A percentile compares a stretch with the other conserved stretches of the same genome.
These are phyloP conservation scores for Palythoa grandiflora DNA, from an alignment of 92 coral and sea anemone species.

Conservation along the genomic window DNA sequence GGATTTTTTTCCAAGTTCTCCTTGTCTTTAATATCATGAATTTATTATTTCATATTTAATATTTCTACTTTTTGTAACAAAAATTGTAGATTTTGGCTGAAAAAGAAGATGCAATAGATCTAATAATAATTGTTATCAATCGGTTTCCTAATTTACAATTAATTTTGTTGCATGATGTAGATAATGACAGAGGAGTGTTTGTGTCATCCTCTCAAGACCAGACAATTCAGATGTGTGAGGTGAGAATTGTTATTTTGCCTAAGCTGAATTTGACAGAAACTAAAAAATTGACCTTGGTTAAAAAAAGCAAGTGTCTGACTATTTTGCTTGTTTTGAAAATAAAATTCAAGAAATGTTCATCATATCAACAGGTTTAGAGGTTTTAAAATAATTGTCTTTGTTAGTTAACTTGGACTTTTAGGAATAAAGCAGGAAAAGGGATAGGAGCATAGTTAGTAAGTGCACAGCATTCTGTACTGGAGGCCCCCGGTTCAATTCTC, in stretches of 20 bases:
- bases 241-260: background rate
- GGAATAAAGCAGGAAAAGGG: background rate
- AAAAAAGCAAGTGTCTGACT: background rate
- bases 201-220: conserved; percentile 94
- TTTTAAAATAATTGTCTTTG: too few species aligned
- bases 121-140: background rate
- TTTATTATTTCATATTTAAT: too few species aligned
- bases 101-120: background rate
- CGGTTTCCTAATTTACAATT: background rate
- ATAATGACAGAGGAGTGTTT: conserved; percentile 75
- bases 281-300: background rate
- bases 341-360: background rate
- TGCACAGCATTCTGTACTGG: too few species aligned
- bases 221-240: conserved; percentile 84
- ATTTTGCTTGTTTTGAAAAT: background rate
- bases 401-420: background rate
- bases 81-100: background rate
- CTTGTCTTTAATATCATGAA: too few species aligned
- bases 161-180: conserved; percentile 39
- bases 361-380: background rate
- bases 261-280: background rate
- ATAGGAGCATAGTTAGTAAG: too few species aligned
- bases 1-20: too few species aligned
- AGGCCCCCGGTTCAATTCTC: too few species aligned
- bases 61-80: background rate